These are phyloP conservation scores for Sus cebifrons DNA, from an alignment of 2,797 vertebrate genomes.

Conservation along the genomic window DNA sequence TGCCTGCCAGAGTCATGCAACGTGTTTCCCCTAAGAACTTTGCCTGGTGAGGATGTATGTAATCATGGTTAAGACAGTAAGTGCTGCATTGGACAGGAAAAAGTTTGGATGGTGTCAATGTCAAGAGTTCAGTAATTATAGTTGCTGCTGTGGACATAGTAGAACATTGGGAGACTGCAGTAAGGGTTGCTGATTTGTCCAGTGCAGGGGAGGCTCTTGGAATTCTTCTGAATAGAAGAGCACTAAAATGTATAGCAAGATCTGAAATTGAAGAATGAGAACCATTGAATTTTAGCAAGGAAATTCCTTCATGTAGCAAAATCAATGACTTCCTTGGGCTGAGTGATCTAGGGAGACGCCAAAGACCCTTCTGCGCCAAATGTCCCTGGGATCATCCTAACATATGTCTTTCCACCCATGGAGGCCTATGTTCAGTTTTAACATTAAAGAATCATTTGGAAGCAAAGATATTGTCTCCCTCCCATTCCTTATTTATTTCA, in stretches of 20 bases:
- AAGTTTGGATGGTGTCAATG: neutral
- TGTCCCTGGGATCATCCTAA: neutral
- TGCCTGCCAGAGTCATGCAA: neutral
- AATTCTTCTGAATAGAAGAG: neutral
- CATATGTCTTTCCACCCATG: neutral
- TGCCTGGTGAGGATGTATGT: neutral
- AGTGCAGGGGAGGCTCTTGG: neutral
- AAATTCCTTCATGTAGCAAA: neutral
- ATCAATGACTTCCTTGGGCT: neutral
- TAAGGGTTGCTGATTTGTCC: neutral
- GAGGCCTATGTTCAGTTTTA: neutral
- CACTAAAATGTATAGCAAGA: neutral
- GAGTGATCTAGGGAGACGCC: neutral
- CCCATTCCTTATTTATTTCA: neutral
- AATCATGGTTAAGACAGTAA: neutral
- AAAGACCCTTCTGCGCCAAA: neutral
- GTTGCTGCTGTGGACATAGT: neutral
- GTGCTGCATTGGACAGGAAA: neutral
- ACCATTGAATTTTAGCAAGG: slow-evolving; percentile 21
- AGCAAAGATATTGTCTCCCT: neutral
- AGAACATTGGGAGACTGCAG: neutral
- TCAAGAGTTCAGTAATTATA: neutral
- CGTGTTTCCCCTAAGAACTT: neutral
- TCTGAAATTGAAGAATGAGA: neutral
- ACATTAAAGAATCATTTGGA: neutral